Evolutionary conservation across 2,113 vertebrate genomes (phyloP), one percentile per base, ranked within the genome.

Genomic region (Himantopus leucocephalus): DNA sequence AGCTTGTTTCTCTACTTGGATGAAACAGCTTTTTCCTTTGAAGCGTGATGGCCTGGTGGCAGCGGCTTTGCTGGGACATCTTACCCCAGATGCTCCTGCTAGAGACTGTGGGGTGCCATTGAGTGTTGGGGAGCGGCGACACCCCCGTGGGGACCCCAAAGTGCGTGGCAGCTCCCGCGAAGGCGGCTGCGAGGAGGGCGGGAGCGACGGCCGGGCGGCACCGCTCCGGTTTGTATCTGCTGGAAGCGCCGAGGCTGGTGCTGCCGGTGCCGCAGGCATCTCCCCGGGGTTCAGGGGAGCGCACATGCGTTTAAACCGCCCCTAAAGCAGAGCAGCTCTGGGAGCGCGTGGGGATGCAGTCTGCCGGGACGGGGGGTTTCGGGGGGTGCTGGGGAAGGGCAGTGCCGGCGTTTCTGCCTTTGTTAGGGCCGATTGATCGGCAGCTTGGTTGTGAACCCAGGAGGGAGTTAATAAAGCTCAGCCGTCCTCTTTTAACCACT

Each of bases 1-100:
- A 96, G 70, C 85, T 86, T 12, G 64, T 92, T 94, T 63, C 81
- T 85, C 88, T 34, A 22, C 84, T 82, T 52, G 35, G 37, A 52
- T 83, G 70, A 71, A 87, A 13, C 80, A 88, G 62, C 63, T 79
- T 90, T 63, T 53, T 9, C 88, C 82, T 95, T 88, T 71, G 83
- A 82, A 95, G 86, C 16, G 2, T 45, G 43, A 12, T 41, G 64
- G 48, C 39, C 37, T 78, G 39, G 64, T 71, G 85, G 59, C 58
- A 32, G 58, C 6, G 1, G 22, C 71, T 58, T 77, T 30, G 35
- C 88, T 56, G 80, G 50, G 94, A 10, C 9, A 5, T 41, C 30
- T 68, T 16, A n/a, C 10, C 68, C 87, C 66, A 45, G 27, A 11
- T 14, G 8, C 14, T 53, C n/a, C 73, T 82, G n/a, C 24, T 34